These are phyloP conservation scores for Palythoa caribaeorum DNA, from an alignment of 92 coral and sea anemone genomes.

Conservation along the genomic window DNA sequence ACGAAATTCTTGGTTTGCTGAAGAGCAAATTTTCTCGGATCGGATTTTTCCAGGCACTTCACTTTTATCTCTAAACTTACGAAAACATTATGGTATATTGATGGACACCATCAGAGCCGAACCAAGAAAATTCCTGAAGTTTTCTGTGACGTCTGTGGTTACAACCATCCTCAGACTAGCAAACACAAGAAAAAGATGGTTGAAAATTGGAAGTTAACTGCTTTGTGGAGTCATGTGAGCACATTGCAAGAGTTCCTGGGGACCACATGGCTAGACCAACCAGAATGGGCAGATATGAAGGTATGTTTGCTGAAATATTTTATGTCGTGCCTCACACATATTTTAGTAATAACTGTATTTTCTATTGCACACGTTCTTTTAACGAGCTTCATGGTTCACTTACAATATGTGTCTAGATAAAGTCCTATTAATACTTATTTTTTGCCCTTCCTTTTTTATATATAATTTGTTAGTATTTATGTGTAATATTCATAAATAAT, in stretches of 20 bases:
- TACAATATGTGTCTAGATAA: too few relatives aligned
- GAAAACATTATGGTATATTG: slow-evolving; percentile 16
- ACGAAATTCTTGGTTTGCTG: slow-evolving; percentile 28
- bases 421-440: too few relatives aligned
- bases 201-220: slow-evolving; percentile 23
- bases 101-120: too few relatives aligned
- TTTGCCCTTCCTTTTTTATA: too few relatives aligned
- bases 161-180: slow-evolving; percentile 42
- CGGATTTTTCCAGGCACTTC: slow-evolving; percentile 42
- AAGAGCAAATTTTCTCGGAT: slow-evolving; percentile 27
- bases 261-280: neutral
- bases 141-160: slow-evolving; percentile 17
- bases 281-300: slow-evolving; percentile 1
- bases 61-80: slow-evolving; percentile 22
- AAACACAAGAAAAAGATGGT: slow-evolving; percentile 18
- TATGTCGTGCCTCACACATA: too few relatives aligned
- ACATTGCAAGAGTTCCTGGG: slow-evolving; percentile 21
- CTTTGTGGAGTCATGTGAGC: neutral
- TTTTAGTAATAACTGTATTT: too few relatives aligned
- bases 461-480: too few relatives aligned
- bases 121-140: slow-evolving; percentile 42
- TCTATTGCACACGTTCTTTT: too few relatives aligned
- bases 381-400: too few relatives aligned
- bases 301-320: too few relatives aligned
- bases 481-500: too few relatives aligned